Evolutionary conservation across 2,113 vertebrate genomes (phyloP).

Genomic region (Coturnix japonica): DNA sequence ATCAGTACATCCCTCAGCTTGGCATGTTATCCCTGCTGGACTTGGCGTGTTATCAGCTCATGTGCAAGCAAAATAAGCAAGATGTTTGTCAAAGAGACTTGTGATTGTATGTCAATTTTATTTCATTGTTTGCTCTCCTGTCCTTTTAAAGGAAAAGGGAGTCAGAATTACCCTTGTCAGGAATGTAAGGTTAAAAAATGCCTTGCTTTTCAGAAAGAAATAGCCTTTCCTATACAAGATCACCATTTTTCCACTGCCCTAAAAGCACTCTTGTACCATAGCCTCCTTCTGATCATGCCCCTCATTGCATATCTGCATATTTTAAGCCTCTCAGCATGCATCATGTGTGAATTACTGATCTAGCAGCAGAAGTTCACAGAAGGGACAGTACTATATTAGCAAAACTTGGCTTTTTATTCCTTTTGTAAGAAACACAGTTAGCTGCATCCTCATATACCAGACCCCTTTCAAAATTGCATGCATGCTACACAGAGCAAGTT

Average conservation of each 20-base stretch:
- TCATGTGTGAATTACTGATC: neutral
- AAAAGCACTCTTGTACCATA: neutral
- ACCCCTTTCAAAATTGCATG: neutral
- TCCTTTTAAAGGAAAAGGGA: constrained; percentile 3
- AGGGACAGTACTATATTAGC: neutral
- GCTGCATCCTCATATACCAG: neutral
- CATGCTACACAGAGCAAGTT: accelerated
- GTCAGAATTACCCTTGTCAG: neutral
- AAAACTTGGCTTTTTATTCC: neutral
- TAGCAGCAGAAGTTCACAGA: constrained; percentile 41
- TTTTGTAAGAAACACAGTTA: neutral
- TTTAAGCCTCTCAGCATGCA: neutral
- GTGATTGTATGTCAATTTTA: constrained; percentile 27
- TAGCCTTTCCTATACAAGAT: neutral
- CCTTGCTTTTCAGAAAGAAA: neutral
- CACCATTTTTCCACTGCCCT: neutral
- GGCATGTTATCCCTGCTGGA: neutral
- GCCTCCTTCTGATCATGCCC: neutral
- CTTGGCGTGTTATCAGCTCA: neutral
- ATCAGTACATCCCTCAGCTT: neutral
- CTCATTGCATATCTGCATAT: neutral
- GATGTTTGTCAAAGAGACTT: neutral
- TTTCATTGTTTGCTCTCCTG: neutral
- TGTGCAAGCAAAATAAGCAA: constrained; percentile 21
- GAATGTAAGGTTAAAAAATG: constrained; percentile 30